Evolutionary conservation across 2,113 vertebrate genomes (phyloP), one percentile per base, ranked within the genome.

Genomic region (Mobula hypostoma): DNA sequence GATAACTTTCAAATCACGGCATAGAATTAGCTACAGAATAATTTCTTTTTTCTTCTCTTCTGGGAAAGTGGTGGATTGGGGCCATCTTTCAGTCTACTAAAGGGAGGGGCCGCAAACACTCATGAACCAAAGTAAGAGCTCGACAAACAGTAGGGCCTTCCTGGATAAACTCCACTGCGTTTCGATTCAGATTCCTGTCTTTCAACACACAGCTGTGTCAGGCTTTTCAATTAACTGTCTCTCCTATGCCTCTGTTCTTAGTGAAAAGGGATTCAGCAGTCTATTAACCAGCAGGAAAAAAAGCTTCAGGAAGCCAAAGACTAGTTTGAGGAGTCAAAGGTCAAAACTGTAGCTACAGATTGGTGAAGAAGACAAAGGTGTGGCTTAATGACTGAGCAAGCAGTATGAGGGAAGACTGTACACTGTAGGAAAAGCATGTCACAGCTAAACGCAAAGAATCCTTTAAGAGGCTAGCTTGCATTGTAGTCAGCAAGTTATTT

Each of bases 241-340:
- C 96, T 96, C 96, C 95, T 94, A 96, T 95, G 96, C 97, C 97
- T 97, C 96, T 96, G 95, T 97, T 96, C 96, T 97, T 96, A 96
- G 95, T 97, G 96, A 97, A 97, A 97, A 97, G 97, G 97, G 95
- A 97, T 96, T 96, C 96, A 96, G 96, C 96, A 97, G 97, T 97
- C 97, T 97, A 97, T 97, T 97, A 98, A 97, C 97, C 97, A 97
- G 97, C 97, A 29, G 12, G 29, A 66, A 97, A 97, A 97, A 97
- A 97, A 97, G 48, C 97, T 97, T 97, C 97, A 98, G 97, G 97
- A 97, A 97, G 96, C 97, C 97, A 96, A 97, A 96, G 97, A 97
- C 97, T 97, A 97, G 96, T 97, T 97, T 97, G 96, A 96, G 96
- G 96, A 97, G 97, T 97, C 97, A 97, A 97, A 97, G 97, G 97